These are phyloP conservation scores for Operophtera brumata DNA, from an alignment of 2,888 invertebrate species.

Conservation along the genomic window DNA sequence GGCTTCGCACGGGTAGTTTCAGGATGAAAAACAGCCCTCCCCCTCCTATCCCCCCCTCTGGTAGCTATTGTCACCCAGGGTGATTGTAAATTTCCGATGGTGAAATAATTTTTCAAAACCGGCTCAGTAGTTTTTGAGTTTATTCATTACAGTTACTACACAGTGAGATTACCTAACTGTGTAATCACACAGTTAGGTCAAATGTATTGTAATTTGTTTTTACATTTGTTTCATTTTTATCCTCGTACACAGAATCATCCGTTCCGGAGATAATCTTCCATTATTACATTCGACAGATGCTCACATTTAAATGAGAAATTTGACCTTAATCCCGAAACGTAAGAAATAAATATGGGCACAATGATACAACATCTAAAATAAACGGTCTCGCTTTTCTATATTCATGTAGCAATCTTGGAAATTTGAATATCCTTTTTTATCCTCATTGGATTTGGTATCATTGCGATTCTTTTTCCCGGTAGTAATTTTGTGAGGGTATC, in stretches of 20 bases:
- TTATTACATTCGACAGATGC: conserved; percentile 15
- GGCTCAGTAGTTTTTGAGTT: too few species aligned
- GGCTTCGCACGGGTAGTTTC: too few species aligned
- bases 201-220: too few species aligned
- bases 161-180: too few species aligned
- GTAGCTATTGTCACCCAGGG: too few species aligned
- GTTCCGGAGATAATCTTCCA: conserved; percentile 9
- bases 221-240: not conserved
- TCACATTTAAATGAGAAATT: conserved; percentile 24
- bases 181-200: too few species aligned
- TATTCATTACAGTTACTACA: too few species aligned
- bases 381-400: conserved; percentile 38
- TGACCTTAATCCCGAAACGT: conserved; percentile 20
- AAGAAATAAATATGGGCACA: conserved; percentile 28
- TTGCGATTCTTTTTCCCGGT: conserved; percentile 48
- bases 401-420: conserved; percentile 38
- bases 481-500: conserved; percentile 64
- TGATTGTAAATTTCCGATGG: too few species aligned
- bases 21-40: too few species aligned
- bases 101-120: too few species aligned
- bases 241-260: conserved; percentile 10
- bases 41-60: too few species aligned
- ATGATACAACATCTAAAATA: conserved; percentile 35
- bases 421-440: conserved; percentile 55
- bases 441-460: conserved; percentile 47